A percentile compares a stretch with the other conserved stretches of the same genome.
Conservation (phyloP, 2,888 invertebrate genomes). For the Strigamia crassipes region DNA sequence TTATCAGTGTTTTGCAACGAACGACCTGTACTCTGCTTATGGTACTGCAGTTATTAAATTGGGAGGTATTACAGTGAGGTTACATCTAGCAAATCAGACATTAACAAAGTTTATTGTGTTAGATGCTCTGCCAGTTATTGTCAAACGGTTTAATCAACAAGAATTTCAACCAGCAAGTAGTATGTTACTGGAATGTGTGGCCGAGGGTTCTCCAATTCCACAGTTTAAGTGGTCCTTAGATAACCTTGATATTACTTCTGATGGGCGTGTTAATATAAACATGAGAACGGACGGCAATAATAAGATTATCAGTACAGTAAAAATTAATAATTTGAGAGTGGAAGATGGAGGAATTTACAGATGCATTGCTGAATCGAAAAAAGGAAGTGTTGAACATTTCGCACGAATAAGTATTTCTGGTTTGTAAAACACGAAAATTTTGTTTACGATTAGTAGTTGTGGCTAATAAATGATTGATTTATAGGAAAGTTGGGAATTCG, state of each 20-base stretch:
- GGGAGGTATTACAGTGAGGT: background rate
- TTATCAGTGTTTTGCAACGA: constrained; percentile 36
- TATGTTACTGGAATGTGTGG: background rate
- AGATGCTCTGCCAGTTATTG: constrained; percentile 11
- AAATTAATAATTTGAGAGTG: background rate
- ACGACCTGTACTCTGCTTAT: constrained; percentile 14
- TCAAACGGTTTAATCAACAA: background rate
- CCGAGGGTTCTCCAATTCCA: background rate
- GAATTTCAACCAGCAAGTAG: background rate
- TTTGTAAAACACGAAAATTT: background rate
- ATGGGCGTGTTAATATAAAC: background rate
- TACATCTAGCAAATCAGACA: background rate
- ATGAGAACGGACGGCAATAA: background rate
- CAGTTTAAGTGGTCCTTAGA: constrained; percentile 13
- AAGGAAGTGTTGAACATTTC: background rate
- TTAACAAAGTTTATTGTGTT: no score
- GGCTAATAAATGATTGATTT: no score
- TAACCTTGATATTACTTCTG: background rate
- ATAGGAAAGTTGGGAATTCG: background rate
- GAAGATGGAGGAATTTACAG: constrained; percentile 31
- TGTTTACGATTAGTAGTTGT: background rate
- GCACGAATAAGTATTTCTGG: background rate
- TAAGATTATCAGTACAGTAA: background rate
- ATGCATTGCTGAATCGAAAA: background rate
- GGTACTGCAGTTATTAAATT: background rate